Evolutionary conservation across 1,140 invertebrate species (phyloP), one percentile per base, ranked within the genome.

Genomic region (Drosophila nebulosa): DNA sequence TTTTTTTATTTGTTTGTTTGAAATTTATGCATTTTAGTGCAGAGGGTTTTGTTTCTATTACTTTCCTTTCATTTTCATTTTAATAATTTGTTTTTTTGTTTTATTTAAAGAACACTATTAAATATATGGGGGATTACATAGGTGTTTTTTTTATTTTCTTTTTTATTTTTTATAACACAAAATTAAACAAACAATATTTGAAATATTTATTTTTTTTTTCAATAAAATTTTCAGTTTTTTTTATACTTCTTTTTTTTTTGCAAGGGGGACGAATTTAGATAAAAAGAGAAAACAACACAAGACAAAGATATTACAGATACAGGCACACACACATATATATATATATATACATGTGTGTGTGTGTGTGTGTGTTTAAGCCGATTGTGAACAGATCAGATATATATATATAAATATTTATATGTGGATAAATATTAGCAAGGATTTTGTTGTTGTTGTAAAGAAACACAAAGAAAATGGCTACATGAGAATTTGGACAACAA

Each of bases 181-280:
- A 85, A 60, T 46, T 42, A 60, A 86, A 86, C 77, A 85, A 85
- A 86, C 70, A 86, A 86, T 78, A 86, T 81, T 86, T 86, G 69
- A 81, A 85, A 81, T 70, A 85, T 86, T 59, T 69, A 30, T 62
- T 59, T 66, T 60, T 79, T 61, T 62, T 27, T 6, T 27, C 27
- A 71, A 75, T 79, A 64, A 59, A 71, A 84, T 69, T 32, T 68
- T 51, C 16, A n/a, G n/a, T 18, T 32, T 32, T 32, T 10, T 12
- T 32, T 9, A 9, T 30, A 57, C 50, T 32, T 50, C 16, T 21
- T 36, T 39, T 46, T 61, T 22, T 21, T 55, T 74, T 64, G 10
- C 12, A 52, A 22, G 18, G 30, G 53, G 57, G 30, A 63, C 55
- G 57, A 68, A 78, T 68, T 58, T 35, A 27, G 39, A 30, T 26